These are phyloP conservation scores for Mustela lutreola DNA, from an alignment of 2,113 vertebrate species.

Conservation along the genomic window DNA sequence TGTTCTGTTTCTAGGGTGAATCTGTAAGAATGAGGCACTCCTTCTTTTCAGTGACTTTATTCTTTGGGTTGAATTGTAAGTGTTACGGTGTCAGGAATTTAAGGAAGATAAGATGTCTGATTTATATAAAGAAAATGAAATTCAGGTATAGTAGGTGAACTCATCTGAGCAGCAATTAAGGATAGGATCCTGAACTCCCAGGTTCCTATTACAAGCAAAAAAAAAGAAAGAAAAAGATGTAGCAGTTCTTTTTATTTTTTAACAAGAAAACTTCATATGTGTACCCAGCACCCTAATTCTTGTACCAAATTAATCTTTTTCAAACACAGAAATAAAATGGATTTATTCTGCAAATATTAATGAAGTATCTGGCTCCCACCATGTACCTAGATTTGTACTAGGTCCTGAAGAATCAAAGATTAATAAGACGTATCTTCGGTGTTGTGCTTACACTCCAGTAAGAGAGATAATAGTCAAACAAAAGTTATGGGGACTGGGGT, in stretches of 20 bases:
- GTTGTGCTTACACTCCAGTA: slow-evolving; percentile 21
- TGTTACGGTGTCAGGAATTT: slow-evolving; percentile 10
- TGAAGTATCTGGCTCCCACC: background rate
- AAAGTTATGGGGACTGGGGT: background rate
- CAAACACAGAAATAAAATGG: background rate
- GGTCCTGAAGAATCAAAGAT: slow-evolving; percentile 35
- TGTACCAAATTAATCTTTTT: slow-evolving; percentile 8
- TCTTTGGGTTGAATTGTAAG: background rate
- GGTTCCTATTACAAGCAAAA: background rate
- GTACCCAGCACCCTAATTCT: background rate
- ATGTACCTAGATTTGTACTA: background rate
- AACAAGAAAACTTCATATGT: background rate
- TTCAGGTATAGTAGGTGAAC: background rate
- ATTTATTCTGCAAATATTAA: slow-evolving; percentile 54
- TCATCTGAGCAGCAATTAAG: background rate
- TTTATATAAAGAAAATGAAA: slow-evolving; percentile 32
- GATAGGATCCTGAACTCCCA: background rate
- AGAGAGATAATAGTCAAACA: background rate
- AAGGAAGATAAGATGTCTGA: background rate
- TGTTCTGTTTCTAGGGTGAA: background rate
- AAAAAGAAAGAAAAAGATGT: background rate
- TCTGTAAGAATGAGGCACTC: background rate
- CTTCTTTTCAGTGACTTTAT: background rate
- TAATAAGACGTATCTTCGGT: background rate
- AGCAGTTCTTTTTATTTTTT: background rate